phyloP scores from a whole-genome alignment of 2,113 vertebrate genomes.

The Charina bottae region DNA sequence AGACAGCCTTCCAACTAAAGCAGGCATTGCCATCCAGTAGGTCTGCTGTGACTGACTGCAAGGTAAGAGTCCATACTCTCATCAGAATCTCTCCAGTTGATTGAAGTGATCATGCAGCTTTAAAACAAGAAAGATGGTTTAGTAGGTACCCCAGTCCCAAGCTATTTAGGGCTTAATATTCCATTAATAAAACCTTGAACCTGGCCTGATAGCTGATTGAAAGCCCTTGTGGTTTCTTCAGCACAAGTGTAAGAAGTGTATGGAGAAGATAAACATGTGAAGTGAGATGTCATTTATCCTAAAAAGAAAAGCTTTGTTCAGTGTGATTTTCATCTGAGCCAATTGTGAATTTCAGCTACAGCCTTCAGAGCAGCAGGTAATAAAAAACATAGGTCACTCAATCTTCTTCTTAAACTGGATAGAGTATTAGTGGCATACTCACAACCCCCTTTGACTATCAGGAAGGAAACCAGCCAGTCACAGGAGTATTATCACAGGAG shows the following conservation, averaged over 20 bases:
- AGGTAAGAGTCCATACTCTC: neutral
- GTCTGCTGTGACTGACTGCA: neutral
- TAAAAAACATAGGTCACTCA: constrained; percentile 8
- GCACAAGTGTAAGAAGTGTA: neutral
- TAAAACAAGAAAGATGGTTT: neutral
- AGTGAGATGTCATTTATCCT: neutral
- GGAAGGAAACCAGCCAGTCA: constrained; percentile 25
- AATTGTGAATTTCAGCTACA: neutral
- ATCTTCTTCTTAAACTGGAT: constrained; percentile 25
- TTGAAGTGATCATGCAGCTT: neutral
- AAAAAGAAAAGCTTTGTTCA: neutral
- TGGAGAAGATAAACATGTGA: neutral
- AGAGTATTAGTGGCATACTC: constrained; percentile 2
- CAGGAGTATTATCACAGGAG: constrained; percentile 22
- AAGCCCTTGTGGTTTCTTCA: neutral
- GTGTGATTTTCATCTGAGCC: neutral
- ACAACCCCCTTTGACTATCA: constrained; percentile 12
- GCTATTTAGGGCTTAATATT: neutral
- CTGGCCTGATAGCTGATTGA: neutral
- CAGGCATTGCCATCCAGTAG: neutral
- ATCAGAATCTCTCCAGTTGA: neutral
- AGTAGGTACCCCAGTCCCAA: neutral
- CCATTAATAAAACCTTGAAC: neutral
- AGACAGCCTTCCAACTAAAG: neutral
- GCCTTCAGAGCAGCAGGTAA: constrained; percentile 1